Evolutionary conservation across 2,888 invertebrate genomes (phyloP).

Genomic region (Drosophila incognita): DNA sequence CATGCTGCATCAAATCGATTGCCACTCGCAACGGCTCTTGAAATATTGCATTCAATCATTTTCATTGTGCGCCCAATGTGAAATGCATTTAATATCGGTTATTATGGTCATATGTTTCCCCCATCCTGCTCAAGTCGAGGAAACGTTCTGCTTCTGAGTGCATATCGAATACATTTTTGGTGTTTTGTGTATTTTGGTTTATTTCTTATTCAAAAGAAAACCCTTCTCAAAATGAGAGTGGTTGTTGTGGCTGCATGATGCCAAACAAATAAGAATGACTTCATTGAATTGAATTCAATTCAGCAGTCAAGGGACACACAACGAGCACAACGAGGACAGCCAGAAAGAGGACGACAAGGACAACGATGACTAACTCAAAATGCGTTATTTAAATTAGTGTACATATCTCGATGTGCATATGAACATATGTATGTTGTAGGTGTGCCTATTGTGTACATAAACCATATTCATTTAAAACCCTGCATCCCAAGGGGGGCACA

Average conservation of each 20-base stretch:
- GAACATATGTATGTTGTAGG: constrained; percentile 16
- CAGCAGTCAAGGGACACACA: constrained; percentile 46
- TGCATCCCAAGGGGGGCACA: not conserved
- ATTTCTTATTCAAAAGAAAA: constrained; percentile 45
- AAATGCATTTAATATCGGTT: constrained; percentile 72
- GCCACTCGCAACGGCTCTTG: constrained; percentile 28
- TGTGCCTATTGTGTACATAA: constrained; percentile 16
- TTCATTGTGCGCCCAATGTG: constrained; percentile 57
- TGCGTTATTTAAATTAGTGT: constrained; percentile 1
- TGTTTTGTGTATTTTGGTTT: constrained; percentile 30
- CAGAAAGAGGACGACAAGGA: constrained; percentile 17
- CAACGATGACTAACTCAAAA: constrained; percentile 52
- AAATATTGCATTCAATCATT: constrained; percentile 64
- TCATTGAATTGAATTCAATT: constrained; percentile 77
- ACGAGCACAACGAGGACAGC: constrained; percentile 26
- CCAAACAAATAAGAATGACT: constrained; percentile 78
- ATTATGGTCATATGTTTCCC: constrained; percentile 50
- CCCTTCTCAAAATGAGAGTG: constrained; percentile 62
- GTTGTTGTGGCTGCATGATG: constrained; percentile 50
- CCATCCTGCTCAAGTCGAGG: not conserved
- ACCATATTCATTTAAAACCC: constrained; percentile 20
- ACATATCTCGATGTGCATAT: not conserved
- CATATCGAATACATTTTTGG: constrained; percentile 30
- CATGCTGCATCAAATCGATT: constrained; percentile 30
- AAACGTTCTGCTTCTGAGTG: constrained; percentile 13